Evolutionary conservation across 2,113 vertebrate genomes (phyloP).

Genomic region (Gorsachius goisagi): DNA sequence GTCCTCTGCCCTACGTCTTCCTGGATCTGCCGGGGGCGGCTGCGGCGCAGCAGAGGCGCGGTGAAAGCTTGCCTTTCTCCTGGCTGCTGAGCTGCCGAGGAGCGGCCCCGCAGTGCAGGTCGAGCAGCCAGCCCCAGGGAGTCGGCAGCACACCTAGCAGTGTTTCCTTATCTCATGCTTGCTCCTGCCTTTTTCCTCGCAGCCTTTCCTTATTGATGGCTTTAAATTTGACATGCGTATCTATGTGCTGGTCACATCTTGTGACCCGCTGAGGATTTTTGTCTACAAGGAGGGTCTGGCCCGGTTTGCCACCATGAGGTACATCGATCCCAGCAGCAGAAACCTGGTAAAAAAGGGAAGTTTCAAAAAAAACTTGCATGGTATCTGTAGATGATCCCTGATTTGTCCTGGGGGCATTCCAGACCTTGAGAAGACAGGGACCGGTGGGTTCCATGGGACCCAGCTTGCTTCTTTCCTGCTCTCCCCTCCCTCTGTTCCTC

Average conservation of each 20-base stretch:
- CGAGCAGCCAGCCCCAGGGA: not conserved
- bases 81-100: not conserved
- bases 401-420: not conserved
- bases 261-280: constrained; percentile 79
- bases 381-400: not conserved
- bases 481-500: not conserved
- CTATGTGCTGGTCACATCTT: constrained; percentile 80
- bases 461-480: not conserved
- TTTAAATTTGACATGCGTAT: constrained; percentile 82
- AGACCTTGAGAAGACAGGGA: not conserved
- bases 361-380: not conserved
- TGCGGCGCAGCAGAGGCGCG: rapidly evolving
- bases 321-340: constrained; percentile 68
- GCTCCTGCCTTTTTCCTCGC: not conserved
- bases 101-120: not conserved
- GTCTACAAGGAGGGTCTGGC: constrained; percentile 80
- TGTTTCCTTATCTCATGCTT: not conserved
- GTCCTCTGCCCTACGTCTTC: not conserved
- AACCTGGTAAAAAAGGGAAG: constrained; percentile 71
- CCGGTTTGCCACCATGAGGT: constrained; percentile 80
- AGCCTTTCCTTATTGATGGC: constrained; percentile 82
- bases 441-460: not conserved
- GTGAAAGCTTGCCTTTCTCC: not conserved
- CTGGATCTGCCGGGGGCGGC: not conserved
- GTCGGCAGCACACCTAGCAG: not conserved